Base-by-base conservation (phyloP, 2,888 invertebrate genomes). In the Asteroscopus sphinx region DNA sequence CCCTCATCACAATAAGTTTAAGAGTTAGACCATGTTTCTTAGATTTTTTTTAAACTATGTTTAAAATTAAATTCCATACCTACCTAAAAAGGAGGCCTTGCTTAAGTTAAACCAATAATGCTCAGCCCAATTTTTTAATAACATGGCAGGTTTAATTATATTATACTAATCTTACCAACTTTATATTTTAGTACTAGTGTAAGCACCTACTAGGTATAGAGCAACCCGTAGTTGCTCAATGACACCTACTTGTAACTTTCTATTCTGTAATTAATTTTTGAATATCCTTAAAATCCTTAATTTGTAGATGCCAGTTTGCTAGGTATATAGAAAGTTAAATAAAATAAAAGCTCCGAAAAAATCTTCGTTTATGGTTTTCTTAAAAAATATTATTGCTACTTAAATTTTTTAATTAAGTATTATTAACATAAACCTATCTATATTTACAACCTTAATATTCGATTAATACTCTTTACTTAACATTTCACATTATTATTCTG, bases 361-460 rank as follows among this genome's bases (percentile, higher is more conserved):
- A 44, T 39, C 3, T 15, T 33, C 42, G 35, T 68, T 13, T 68
- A 35, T 35, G 37, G 6, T 53, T 53, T 33, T 33, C 28, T 53
- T 56, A 53, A 15, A 48, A 49, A 52, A 39, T 45, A 62, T 17
- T 60, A 49, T 66, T 72, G 58, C 56, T 61, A 33, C 45, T 26
- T 55, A 47, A 3, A 40, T 12, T 46, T 54, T 30, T 13, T 3
- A 5, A 16, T 33, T 53, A 40, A 25, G 39, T 51, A 53, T 9
- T 35, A 0, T 33, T 40, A 42, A 47, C 41, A 30, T 56, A 61
- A 1, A 56, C 26, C 59, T 54, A 63, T 16, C 61, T 81, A 82
- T 87, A 88, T 88, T 79, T 87, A 89, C 87, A 89, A 68, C 44
- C 40, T 77, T 83, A 79, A 70, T 79, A 85, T 82, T 85, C 79